Percentiles rank a stretch among this genome's conserved stretches.
Evolutionary conservation across 2,888 invertebrate genomes (phyloP).

Genomic region (Ophion slaviceki): DNA sequence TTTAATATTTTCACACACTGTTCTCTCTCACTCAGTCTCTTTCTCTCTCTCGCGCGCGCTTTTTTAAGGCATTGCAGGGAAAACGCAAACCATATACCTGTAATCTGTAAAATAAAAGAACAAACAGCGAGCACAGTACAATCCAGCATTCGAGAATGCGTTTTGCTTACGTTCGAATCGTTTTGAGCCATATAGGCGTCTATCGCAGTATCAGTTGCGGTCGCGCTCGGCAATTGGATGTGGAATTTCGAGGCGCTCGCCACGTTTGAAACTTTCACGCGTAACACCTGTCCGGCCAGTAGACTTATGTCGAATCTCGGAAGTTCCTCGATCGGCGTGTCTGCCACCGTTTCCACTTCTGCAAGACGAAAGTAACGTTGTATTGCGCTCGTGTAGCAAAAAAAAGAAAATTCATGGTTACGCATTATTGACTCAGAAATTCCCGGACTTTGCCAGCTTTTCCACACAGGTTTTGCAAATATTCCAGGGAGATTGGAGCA

Average conservation of each 20-base stretch:
- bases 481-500: too few relatives aligned
- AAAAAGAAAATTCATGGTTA: neutral
- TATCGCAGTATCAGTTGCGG: conserved; percentile 73
- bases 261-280: conserved; percentile 82
- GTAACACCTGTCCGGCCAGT: conserved; percentile 83
- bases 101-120: conserved; percentile 9
- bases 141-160: conserved; percentile 16
- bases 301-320: conserved; percentile 81
- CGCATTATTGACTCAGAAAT: too few relatives aligned
- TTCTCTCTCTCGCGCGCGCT: neutral
- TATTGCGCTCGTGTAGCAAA: neutral
- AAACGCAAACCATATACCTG: conserved; percentile 50
- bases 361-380: neutral
- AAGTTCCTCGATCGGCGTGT: conserved; percentile 60
- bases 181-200: conserved; percentile 75
- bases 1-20: neutral
- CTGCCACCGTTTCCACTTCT: conserved; percentile 35
- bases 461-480: too few relatives aligned
- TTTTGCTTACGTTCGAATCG: conserved; percentile 74
- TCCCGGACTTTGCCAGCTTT: too few relatives aligned
- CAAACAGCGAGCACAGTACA: conserved; percentile 34
- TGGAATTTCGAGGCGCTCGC: conserved; percentile 83
- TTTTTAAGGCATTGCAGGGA: neutral
- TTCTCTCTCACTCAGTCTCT: neutral
- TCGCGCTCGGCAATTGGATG: conserved; percentile 82